Evolutionary conservation across 2,113 vertebrate species (phyloP), one percentile per base, ranked within the genome.

Genomic region (Lates calcarifer): DNA sequence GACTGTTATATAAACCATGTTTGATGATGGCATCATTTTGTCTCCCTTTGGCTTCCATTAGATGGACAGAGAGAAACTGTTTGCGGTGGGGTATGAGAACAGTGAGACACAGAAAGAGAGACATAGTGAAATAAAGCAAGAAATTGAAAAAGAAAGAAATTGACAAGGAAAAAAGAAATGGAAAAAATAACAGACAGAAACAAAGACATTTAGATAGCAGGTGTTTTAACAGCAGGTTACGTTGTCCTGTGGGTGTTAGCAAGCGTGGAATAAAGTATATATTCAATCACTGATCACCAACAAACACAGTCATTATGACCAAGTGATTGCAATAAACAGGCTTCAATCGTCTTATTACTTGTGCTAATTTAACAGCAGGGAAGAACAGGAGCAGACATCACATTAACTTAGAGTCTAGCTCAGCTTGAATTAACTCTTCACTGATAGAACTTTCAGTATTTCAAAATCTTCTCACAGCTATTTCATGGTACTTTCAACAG

Each of bases 301-400:
- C 79, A 89, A 90, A 89, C 86, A 88, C 67, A 87, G 67, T 89
- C 90, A 79, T 92, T 90, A 89, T 86, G 84, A 74, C 71, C 77
- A 90, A 89, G 65, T 63, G 80, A 89, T 81, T 81, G 84, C 82
- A 89, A 87, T 85, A 83, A 88, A 87, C 58, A 67, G 67, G 29
- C 81, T 87, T 81, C 18, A 39, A 89, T 90, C 74, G 89, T 91
- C 63, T 57, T 83, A 79, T 80, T 90, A 82, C 67, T 76, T 70
- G 74, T 33, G 56, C 83, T 83, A 86, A 90, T 84, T 81, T 63
- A 83, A 85, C 82, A 72, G 60, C 83, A 85, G 83, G 79, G 77
- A 89, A 85, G 76, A 90, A 79, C 33, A 68, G 55, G 9, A 77
- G 58, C 77, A 87, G 79, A 77, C 76, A 45, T 56, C 39, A 51